Evolutionary conservation across 2,797 vertebrate genomes (phyloP), one percentile per base, ranked within the genome.

Genomic region (Danio aesculapii): DNA sequence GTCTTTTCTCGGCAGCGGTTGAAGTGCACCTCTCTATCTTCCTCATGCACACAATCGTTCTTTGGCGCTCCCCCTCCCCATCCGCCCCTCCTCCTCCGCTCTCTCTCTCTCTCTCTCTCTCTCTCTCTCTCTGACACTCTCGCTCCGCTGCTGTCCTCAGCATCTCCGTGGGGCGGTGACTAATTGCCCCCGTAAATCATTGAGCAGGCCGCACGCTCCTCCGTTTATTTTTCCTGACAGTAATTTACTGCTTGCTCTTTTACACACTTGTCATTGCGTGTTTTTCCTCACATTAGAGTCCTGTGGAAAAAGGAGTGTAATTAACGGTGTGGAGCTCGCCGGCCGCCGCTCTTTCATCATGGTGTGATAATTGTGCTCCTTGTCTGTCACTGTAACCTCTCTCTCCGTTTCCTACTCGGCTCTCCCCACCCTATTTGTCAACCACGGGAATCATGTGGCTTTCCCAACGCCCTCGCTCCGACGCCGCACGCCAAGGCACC

Each of bases 211-310:
- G 90, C 88, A 90, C 91, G 95, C 84, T 96, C 92, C 93, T 95
- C 95, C 97, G 96, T 97, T 99, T 99, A 98, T 97, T 98, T 98
- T 97, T 96, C 91, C 95, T 97, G 98, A 99, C 98, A 98, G 97
- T 99, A 99, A 99, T 98, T 98, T 98, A 99, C 96, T 98, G 96
- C 96, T 96, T 98, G 98, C 96, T 99, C 98, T 99, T 99, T 99
- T 97, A 96, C 97, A 97, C 96, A 98, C 98, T 98, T 99, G 98
- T 99, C 98, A 99, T 94, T 91, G 95, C 91, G 91, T 98, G 96
- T 99, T 99, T 98, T 98, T 97, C 96, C 95, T 97, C 97, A 96
- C 95, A 97, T 99, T 98, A 98, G 96, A 97, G 97, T 96, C 96
- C 95, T 95, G 95, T 95, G 95, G 96, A 96, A 97, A 97, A 96